Base-by-base conservation (phyloP, 2,113 vertebrate genomes). In the Saguinus imperator region DNA sequence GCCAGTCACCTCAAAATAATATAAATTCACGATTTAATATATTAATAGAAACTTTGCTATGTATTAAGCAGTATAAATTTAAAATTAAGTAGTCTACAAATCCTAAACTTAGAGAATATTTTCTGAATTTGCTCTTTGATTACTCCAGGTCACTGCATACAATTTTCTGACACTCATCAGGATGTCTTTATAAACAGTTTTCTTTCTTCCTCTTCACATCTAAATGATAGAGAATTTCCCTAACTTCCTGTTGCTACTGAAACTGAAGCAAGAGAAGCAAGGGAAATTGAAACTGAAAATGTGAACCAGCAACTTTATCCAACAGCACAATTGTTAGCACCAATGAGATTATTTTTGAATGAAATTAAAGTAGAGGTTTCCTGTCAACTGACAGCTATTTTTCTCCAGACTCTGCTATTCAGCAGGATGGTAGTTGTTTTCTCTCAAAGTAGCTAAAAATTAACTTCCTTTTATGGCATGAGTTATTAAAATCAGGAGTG, bases 371-470 rank as follows among this genome's bases (percentile, higher is more conserved):
- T 87, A 91, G 45, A 23, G 32, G 2, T 66, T 89, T 96, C 66
- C 68, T 87, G 66, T 88, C 52, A 95, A 58, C 9, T 64, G 25
- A 50, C n/a, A 58, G 52, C 18, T 57, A 6, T 52, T 94, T 97
- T 95, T 50, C 68, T 73, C 23, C 61, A 79, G n/a, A 82, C 75
- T 88, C 35, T 13, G 21, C 73, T 80, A 55, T 57, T 1, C 77
- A n/a, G 58, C 61, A 66, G 55, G 32, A 40, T 81, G 20, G 9
- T 70, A 90, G 52, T 87, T 16, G 37, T 91, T 92, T 95, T 57
- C 84, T 87, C 40, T 70, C 32, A 94, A 55, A 81, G 57, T 27
- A 84, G 72, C 88, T 95, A 92, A 95, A 95, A 92, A 77, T 75
- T 48, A 92, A 68, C 6, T 32, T 81, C 37, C 52, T 16, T 6